A percentile compares a stretch with the other conserved stretches of the same genome.
phyloP scores from a whole-genome alignment of 2,888 invertebrate species.

The Tortricodes alternella region DNA sequence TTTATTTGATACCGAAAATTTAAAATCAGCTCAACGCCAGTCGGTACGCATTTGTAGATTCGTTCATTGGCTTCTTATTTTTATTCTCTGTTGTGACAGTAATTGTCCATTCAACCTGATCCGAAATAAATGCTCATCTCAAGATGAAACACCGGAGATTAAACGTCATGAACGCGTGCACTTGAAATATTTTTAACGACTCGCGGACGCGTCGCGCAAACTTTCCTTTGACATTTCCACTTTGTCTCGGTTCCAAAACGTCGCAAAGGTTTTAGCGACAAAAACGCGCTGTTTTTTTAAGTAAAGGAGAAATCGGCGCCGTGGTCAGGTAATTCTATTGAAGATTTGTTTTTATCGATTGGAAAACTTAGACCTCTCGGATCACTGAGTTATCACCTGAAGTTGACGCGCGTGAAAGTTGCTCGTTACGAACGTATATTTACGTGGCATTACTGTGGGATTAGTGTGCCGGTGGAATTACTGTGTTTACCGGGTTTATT shows the following conservation, averaged over 20 bases:
- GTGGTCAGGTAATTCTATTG: background rate
- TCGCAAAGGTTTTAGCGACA: background rate
- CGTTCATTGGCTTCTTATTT: slow-evolving; percentile 22
- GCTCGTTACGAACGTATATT: too few species aligned
- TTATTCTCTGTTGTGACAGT: slow-evolving; percentile 21
- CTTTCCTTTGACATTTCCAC: slow-evolving; percentile 7
- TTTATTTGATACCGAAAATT: too few species aligned
- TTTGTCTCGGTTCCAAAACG: background rate
- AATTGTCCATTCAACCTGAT: slow-evolving; percentile 22
- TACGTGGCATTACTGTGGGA: background rate
- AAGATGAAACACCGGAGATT: slow-evolving; percentile 11
- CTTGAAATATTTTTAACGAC: background rate
- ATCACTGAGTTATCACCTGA: background rate
- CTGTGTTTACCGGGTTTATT: background rate
- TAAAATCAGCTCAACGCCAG: slow-evolving; percentile 16
- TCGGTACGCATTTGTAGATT: background rate
- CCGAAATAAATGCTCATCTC: slow-evolving; percentile 9
- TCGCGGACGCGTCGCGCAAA: background rate
- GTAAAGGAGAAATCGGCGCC: background rate
- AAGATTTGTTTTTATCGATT: background rate
- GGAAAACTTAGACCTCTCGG: background rate
- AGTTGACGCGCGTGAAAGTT: background rate
- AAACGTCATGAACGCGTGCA: background rate
- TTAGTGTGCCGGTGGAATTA: background rate
- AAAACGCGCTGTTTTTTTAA: background rate